These are phyloP conservation scores for Catostylus mosaicus DNA, from an alignment of 30 jellyfish, hydroid and myxozoan species.

Conservation along the genomic window DNA sequence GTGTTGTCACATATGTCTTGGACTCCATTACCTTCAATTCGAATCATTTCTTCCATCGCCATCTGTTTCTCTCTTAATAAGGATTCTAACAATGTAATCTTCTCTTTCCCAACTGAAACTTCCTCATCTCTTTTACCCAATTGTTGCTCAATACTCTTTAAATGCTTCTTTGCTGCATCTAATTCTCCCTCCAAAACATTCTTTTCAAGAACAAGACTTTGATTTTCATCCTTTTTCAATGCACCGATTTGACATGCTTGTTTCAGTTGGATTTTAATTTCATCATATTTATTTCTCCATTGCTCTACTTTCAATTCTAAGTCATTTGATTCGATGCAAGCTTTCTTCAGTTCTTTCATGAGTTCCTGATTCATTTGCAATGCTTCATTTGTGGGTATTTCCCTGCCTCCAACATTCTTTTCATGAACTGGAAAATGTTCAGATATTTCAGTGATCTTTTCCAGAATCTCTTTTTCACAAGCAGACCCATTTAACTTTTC, in stretches of 20 bases:
- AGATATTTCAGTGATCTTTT: not conserved
- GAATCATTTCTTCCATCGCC: not conserved
- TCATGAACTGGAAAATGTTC: not conserved
- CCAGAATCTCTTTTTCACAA: not conserved
- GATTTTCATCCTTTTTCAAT: not conserved
- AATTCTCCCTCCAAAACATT: not conserved
- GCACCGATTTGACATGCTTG: not conserved
- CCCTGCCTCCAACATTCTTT: not conserved
- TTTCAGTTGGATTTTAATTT: not conserved
- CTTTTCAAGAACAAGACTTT: not conserved
- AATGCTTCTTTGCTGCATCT: not conserved
- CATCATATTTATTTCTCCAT: not conserved
- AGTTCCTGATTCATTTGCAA: not conserved
- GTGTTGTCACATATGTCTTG: not conserved
- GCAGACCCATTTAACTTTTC: not conserved
- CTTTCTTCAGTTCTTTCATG: not conserved
- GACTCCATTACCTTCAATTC: not conserved
- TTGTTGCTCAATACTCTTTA: not conserved
- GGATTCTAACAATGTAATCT: not conserved
- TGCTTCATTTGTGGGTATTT: not conserved
- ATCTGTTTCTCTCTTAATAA: not conserved
- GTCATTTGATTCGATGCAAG: conserved; percentile 12
- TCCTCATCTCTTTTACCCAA: not conserved
- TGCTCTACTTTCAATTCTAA: not conserved
- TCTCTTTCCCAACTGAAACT: not conserved